A percentile compares a stretch with the other conserved stretches of the same genome.
phyloP scores from a whole-genome alignment of 2,888 invertebrate species.

The Encarsia formosa region DNA sequence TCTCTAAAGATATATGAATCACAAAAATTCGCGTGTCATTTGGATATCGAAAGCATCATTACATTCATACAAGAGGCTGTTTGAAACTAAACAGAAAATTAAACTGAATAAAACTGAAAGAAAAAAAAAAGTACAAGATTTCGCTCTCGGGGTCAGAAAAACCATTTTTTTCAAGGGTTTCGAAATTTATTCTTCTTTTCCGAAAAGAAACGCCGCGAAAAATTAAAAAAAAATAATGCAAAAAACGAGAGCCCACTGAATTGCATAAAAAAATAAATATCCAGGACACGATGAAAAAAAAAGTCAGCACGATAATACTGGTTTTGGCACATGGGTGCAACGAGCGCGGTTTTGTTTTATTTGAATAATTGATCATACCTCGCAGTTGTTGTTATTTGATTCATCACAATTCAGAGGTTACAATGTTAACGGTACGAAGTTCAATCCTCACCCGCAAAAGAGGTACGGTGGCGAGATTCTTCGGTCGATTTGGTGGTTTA shows the following conservation, averaged over 20 bases:
- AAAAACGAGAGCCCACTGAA: slow-evolving; percentile 13
- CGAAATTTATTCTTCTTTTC: slow-evolving; percentile 27
- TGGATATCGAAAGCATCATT: too few relatives aligned
- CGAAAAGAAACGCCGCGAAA: slow-evolving; percentile 24
- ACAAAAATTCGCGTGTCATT: too few relatives aligned
- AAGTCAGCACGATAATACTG: not conserved
- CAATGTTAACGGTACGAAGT: too few relatives aligned
- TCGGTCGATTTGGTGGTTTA: slow-evolving; percentile 20
- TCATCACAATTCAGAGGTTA: too few relatives aligned
- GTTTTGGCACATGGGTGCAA: not conserved
- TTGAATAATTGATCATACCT: too few relatives aligned
- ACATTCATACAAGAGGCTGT: too few relatives aligned
- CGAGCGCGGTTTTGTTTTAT: not conserved
- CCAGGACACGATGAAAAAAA: not conserved
- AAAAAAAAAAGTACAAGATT: not conserved
- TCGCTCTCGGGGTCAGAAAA: not conserved
- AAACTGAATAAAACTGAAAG: slow-evolving; percentile 14
- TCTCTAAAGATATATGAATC: too few relatives aligned
- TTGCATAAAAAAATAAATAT: too few relatives aligned
- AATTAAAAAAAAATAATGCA: slow-evolving; percentile 10
- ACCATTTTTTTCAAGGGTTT: slow-evolving; percentile 21
- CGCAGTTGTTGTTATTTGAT: slow-evolving; percentile 14
- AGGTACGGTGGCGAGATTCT: slow-evolving; percentile 25
- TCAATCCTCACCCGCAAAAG: slow-evolving; percentile 19
- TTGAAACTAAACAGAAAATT: not conserved